phyloP scores from a whole-genome alignment of 1,140 invertebrate genomes.

The Drosophila nasuta region DNA sequence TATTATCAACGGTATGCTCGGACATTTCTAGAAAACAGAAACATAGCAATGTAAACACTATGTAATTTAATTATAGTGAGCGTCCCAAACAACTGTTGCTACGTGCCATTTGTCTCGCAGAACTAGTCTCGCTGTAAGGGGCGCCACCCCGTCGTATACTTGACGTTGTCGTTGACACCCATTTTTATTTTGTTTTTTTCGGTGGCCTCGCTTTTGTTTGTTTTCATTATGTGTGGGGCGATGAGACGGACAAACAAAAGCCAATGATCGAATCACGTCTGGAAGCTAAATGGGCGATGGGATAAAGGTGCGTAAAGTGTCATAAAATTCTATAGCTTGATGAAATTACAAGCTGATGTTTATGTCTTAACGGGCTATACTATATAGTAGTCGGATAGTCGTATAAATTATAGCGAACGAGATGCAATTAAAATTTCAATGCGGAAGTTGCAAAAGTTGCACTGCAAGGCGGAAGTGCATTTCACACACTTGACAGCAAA shows the following conservation, averaged over 20 bases:
- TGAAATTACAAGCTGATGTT: neutral
- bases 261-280: slow-evolving; percentile 27
- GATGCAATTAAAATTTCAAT: slow-evolving; percentile 45
- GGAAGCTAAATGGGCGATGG: slow-evolving; percentile 7
- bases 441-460: slow-evolving; percentile 25
- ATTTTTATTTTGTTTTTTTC: slow-evolving; percentile 21
- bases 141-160: neutral
- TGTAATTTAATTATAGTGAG: slow-evolving; percentile 58
- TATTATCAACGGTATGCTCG: slow-evolving; percentile 8
- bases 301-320: slow-evolving; percentile 26
- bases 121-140: slow-evolving; percentile 29
- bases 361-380: neutral
- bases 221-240: slow-evolving; percentile 42
- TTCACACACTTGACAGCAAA: slow-evolving; percentile 8
- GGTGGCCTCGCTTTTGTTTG: slow-evolving; percentile 52
- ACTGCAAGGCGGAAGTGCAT: slow-evolving; percentile 36
- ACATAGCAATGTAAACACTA: slow-evolving; percentile 22
- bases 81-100: slow-evolving; percentile 55
- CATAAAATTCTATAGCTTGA: slow-evolving; percentile 13
- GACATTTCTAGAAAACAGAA: slow-evolving; percentile 18
- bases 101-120: slow-evolving; percentile 70
- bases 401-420: slow-evolving; percentile 13
- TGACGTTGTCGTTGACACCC: slow-evolving; percentile 30
- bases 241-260: slow-evolving; percentile 44
- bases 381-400: neutral